These are phyloP conservation scores for Phaethornis superciliosus DNA, from an alignment of 2,113 vertebrate species.

Conservation along the genomic window DNA sequence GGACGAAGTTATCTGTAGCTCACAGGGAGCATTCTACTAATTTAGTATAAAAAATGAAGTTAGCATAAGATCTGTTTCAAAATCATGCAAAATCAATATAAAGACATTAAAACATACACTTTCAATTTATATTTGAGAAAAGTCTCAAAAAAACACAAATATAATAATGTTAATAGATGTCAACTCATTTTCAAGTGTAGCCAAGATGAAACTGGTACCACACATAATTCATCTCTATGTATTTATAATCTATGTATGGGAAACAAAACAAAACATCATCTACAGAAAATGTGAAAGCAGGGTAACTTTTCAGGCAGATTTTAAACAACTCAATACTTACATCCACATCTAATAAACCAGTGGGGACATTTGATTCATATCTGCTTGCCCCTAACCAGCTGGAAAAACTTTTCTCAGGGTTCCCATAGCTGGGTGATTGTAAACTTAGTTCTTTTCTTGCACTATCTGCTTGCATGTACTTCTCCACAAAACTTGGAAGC, in stretches of 20 bases:
- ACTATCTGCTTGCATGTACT: constrained; percentile 75
- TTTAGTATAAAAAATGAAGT: not conserved
- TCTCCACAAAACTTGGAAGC: constrained; percentile 82
- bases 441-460: constrained; percentile 56
- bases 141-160: not conserved
- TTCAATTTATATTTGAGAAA: not conserved
- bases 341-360: constrained; percentile 66
- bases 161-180: not conserved
- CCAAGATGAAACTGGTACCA: not conserved
- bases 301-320: not conserved
- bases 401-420: constrained; percentile 62
- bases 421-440: constrained; percentile 48
- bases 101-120: not conserved
- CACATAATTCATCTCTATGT: not conserved
- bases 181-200: not conserved
- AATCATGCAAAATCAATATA: not conserved
- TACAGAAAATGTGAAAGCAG: not conserved
- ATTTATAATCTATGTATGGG: not conserved
- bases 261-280: not conserved
- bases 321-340: constrained; percentile 72
- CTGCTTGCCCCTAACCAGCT: constrained; percentile 67
- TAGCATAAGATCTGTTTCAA: not conserved
- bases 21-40: not conserved
- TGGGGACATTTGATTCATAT: constrained; percentile 62
- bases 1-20: not conserved